Evolutionary conservation across 2,888 invertebrate species (phyloP), one percentile per base, ranked within the genome.

Genomic region (Pollenia griseotomentosa): DNA sequence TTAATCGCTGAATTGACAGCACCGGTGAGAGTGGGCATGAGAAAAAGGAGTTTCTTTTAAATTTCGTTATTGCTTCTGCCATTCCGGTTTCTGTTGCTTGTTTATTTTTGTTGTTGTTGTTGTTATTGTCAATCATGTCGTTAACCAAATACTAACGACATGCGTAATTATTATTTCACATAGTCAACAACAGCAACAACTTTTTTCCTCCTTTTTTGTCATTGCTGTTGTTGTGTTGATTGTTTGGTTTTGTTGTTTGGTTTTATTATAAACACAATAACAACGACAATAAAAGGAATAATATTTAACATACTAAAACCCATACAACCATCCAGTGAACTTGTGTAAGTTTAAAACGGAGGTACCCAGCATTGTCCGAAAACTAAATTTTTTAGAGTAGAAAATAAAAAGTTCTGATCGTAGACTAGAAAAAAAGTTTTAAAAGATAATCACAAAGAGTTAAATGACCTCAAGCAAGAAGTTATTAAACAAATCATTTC

Each of bases 41-140:
- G 10, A 7, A n/a, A 44, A 71, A 23, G 6, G 46, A 33, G 19
- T 73, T 33, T 11, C 16, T 55, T 46, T 33, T 51, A 12, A 6
- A 75, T 57, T 33, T 51, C 6, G 8, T 53, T 66, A 53, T 68
- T 48, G 53, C 63, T 57, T 73, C 23, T 51, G 55, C 65, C 53
- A 51, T 78, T 33, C 33, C 33, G 33, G 6, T 33, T 33, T 33
- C 33, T 23, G 46, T 68, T 44, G 81, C 33, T 33, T 33, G 33
- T 33, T 33, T 33, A 6, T 44, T 48, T 46, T 75, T 44, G 33
- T 19, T 82, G 73, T 80, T 70, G 66, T 75, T 81, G 74, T 83
- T 77, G 23, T 86, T 86, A 74, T 84, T 78, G 85, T 85, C 85
- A 78, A 81, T 84, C 78, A 85, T 87, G 77, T 85, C 82, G 83